Percentiles rank a stretch among this genome's conserved stretches.
These are phyloP conservation scores for Bambusicola thoracicus DNA, from an alignment of 2,113 vertebrate species.

Conservation along the genomic window DNA sequence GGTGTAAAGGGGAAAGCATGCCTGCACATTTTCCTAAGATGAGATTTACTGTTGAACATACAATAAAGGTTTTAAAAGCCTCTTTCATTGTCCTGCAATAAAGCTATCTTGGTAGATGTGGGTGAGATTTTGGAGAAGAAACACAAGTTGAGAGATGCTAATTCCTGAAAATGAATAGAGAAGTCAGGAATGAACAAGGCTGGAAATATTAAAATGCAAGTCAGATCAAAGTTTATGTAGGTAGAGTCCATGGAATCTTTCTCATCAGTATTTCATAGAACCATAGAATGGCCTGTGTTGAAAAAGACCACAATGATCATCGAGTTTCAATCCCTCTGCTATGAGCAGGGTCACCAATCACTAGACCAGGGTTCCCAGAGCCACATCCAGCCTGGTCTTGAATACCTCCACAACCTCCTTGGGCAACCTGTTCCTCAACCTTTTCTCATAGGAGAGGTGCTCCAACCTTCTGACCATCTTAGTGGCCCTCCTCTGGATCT, in stretches of 20 bases:
- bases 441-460: too few relatives aligned
- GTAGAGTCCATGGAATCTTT: not conserved
- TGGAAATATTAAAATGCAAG: constrained; percentile 9
- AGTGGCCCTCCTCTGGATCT: too few relatives aligned
- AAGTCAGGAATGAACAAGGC: not conserved
- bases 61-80: not conserved
- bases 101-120: not conserved
- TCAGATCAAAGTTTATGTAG: constrained; percentile 7
- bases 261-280: not conserved
- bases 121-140: not conserved
- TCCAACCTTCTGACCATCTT: too few relatives aligned
- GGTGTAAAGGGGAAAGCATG: not conserved
- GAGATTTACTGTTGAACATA: not conserved
- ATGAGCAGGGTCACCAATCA: too few relatives aligned
- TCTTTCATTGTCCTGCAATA: not conserved
- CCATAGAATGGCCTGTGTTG: too few relatives aligned
- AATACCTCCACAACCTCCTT: too few relatives aligned
- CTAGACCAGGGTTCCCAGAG: too few relatives aligned
- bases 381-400: too few relatives aligned
- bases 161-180: not conserved
- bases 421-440: too few relatives aligned
- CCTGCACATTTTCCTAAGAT: not conserved
- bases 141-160: not conserved
- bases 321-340: too few relatives aligned
- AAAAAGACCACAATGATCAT: too few relatives aligned